Evolutionary conservation across 2,888 invertebrate genomes (phyloP).

Genomic region (Oscheius sp.): DNA sequence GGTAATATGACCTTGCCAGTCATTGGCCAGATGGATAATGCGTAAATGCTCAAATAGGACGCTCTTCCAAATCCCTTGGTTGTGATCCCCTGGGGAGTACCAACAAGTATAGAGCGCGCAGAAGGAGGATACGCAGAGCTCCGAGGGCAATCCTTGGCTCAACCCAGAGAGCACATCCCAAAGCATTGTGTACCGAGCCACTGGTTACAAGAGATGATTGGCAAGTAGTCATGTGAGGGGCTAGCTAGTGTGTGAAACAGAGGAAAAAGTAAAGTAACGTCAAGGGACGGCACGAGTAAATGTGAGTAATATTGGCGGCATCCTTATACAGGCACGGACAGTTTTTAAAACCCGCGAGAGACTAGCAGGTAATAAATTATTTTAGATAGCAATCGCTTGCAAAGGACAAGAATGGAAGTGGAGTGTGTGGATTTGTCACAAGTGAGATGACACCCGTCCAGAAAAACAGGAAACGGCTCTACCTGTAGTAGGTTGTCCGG

Average conservation of each 20-base stretch:
- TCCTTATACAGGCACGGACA: not conserved
- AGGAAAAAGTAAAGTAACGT: no score
- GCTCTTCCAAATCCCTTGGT: constrained; percentile 15
- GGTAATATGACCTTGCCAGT: not conserved
- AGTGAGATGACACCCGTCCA: not conserved
- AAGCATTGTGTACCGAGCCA: constrained; percentile 26
- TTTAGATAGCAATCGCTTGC: not conserved
- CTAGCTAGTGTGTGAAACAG: not conserved
- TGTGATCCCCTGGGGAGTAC: constrained; percentile 25
- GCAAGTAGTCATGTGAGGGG: constrained; percentile 7
- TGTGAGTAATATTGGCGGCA: not conserved
- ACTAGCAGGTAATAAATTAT: no score
- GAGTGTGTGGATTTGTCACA: not conserved
- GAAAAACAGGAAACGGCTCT: constrained; percentile 5
- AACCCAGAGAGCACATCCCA: constrained; percentile 4
- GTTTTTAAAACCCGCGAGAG: not conserved
- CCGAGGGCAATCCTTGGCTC: constrained; percentile 13
- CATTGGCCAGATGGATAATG: constrained; percentile 26
- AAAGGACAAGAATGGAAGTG: not conserved
- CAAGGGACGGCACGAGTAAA: not conserved
- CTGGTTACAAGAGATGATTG: constrained; percentile 23
- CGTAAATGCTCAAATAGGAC: constrained; percentile 29
- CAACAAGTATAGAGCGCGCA: constrained; percentile 13
- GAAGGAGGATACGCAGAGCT: constrained; percentile 15
- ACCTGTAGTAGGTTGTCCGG: constrained; percentile 28